Conservation (phyloP, 2,113 vertebrate species). For the Pangasianodon hypophthalmus region DNA sequence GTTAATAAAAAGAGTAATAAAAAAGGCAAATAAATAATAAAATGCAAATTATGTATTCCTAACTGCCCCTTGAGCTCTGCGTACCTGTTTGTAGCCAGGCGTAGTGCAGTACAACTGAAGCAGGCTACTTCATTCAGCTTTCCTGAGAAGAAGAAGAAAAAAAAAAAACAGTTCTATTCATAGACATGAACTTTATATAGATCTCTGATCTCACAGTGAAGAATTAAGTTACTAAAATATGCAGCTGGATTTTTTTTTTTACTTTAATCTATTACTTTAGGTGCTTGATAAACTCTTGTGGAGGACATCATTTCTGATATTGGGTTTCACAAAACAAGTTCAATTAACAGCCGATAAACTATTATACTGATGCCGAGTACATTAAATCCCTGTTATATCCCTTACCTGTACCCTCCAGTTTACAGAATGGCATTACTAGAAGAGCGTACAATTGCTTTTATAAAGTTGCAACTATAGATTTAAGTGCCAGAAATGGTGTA, state of each 20-base stretch:
- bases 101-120: slow-evolving; percentile 78
- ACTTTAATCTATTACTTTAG: not conserved
- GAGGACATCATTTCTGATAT: not conserved
- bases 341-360: not conserved
- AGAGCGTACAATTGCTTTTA: not conserved
- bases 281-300: not conserved
- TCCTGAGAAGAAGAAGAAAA: slow-evolving; percentile 67
- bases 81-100: slow-evolving; percentile 79
- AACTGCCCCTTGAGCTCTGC: not conserved
- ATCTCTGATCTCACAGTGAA: not conserved
- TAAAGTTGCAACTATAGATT: not conserved
- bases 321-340: not conserved
- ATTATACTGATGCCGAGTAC: not conserved
- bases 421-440: not conserved
- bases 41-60: not conserved
- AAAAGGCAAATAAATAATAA: not conserved
- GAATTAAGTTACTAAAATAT: not conserved
- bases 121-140: slow-evolving; percentile 74
- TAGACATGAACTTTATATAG: not conserved
- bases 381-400: not conserved
- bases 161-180: not conserved
- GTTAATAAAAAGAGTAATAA: not conserved
- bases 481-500: no score
- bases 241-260: not conserved
- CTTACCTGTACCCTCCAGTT: not conserved